Conservation (phyloP, 64 coral and sea anemone species). For the Actinia equina region DNA sequence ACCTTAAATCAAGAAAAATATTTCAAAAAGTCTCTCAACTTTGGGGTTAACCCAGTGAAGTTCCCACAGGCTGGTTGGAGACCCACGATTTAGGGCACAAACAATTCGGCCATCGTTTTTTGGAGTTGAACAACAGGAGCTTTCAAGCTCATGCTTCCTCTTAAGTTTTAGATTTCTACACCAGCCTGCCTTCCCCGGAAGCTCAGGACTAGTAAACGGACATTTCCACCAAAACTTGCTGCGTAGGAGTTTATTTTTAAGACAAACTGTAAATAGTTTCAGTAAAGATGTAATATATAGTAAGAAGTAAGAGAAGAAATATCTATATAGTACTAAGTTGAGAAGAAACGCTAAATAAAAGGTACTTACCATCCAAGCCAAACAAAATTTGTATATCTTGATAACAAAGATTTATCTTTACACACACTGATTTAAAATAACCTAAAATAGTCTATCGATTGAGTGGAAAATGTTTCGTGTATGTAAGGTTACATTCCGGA, state of each 20-base stretch:
- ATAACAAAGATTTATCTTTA: neutral
- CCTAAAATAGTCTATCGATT: neutral
- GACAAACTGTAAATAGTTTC: slow-evolving; percentile 7
- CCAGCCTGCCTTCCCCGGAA: neutral
- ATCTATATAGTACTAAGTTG: neutral
- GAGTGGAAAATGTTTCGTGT: neutral
- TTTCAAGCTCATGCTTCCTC: slow-evolving; percentile 3
- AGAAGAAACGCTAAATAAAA: slow-evolving; percentile 10
- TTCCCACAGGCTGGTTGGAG: neutral
- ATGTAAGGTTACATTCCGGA: neutral
- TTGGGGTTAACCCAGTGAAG: neutral
- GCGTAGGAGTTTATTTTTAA: slow-evolving; percentile 20
- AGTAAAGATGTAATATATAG: neutral
- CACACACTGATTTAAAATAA: neutral
- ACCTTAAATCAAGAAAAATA: neutral
- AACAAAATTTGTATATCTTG: neutral
- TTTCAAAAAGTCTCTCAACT: neutral
- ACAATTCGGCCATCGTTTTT: neutral
- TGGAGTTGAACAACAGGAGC: neutral
- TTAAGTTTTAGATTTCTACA: neutral
- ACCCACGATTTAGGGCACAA: neutral
- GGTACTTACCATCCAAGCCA: neutral
- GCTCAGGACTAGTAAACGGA: neutral
- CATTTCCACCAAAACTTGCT: neutral
- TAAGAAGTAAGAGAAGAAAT: neutral